Percentiles rank a stretch among this genome's conserved stretches.
phyloP scores from a whole-genome alignment of 2,888 invertebrate genomes.

The Drosophila putrida region DNA sequence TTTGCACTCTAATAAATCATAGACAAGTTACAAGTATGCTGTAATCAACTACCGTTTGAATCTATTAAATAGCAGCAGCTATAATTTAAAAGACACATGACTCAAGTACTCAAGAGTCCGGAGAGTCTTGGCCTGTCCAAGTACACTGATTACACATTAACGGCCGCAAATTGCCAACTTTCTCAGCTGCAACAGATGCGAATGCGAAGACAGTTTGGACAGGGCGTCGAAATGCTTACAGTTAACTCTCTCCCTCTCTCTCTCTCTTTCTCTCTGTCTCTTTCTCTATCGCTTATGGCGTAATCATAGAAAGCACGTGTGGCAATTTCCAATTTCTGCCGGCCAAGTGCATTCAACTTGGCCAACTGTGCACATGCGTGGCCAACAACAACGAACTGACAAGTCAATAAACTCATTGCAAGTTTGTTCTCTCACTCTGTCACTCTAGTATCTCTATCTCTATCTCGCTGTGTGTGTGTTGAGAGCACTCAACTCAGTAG shows the following conservation, averaged over 20 bases:
- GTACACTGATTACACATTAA: slow-evolving; percentile 41
- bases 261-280: no score
- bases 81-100: slow-evolving; percentile 51
- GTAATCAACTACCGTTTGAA: slow-evolving; percentile 69
- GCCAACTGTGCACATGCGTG: slow-evolving; percentile 74
- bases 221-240: slow-evolving; percentile 21
- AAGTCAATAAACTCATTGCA: slow-evolving; percentile 79
- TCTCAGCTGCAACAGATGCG: slow-evolving; percentile 19
- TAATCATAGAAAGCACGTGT: slow-evolving; percentile 79
- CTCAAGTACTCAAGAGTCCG: slow-evolving; percentile 4
- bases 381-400: slow-evolving; percentile 54
- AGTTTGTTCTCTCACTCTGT: slow-evolving; percentile 2
- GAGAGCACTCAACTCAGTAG: slow-evolving; percentile 6
- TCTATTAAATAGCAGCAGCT: slow-evolving; percentile 52
- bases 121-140: not conserved
- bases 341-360: slow-evolving; percentile 54
- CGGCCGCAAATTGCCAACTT: slow-evolving; percentile 53
- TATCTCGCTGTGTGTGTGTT: not conserved
- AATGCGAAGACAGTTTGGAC: slow-evolving; percentile 22
- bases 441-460: not conserved
- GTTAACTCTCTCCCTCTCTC: slow-evolving; percentile 26
- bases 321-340: slow-evolving; percentile 69
- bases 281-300: slow-evolving; percentile 47
- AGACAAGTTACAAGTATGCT: slow-evolving; percentile 2
- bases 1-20: slow-evolving; percentile 30